Evolutionary conservation across 2,888 invertebrate species (phyloP), one percentile per base, ranked within the genome.

Genomic region (Nasonia oneida): DNA sequence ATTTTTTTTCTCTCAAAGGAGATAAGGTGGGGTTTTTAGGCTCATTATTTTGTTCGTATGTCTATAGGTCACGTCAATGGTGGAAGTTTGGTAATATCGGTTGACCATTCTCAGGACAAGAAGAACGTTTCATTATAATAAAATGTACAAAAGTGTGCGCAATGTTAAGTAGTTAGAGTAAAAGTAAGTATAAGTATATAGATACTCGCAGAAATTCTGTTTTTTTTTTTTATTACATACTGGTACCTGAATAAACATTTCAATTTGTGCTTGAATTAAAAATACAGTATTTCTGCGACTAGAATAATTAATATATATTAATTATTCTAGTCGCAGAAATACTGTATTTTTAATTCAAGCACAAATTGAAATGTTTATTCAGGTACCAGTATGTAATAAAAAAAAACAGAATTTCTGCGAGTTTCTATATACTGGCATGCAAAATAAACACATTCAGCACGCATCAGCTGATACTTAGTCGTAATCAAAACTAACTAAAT

Each of bases 91-190:
- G 8, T 37, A 47, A 67, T 42, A 87, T 87, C 84, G 86, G 86
- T 86, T 89, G 88, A 89, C 89, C 89, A 89, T 90, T 71, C 74
- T 89, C 88, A 90, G 88, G 90, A 90, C 90, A 91, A 92, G 91
- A 92, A 91, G 90, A 91, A 91, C 90, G 90, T 90, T 89, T 74
- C 61, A 84, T 87, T 86, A 86, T 57, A n/a, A 84, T 85, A 78
- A 47, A 33, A 33, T 70, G 78, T 84, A 81, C 81, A 78, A 57
- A 78, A 61, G 85, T 89, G 88, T 85, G 88, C 75, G 87, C 57
- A 87, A 76, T 79, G 71, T 87, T 29, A 81, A 88, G 86, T 73
- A 87, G 86, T 88, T 23, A 23, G 23, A 23, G 23, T 23, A 86
- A 86, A 82, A 88, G 83, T 88, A 81, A 87, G 67, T 87, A 84